Evolutionary conservation across 2,888 invertebrate genomes (phyloP).

Genomic region (Polymixis flavicincta): DNA sequence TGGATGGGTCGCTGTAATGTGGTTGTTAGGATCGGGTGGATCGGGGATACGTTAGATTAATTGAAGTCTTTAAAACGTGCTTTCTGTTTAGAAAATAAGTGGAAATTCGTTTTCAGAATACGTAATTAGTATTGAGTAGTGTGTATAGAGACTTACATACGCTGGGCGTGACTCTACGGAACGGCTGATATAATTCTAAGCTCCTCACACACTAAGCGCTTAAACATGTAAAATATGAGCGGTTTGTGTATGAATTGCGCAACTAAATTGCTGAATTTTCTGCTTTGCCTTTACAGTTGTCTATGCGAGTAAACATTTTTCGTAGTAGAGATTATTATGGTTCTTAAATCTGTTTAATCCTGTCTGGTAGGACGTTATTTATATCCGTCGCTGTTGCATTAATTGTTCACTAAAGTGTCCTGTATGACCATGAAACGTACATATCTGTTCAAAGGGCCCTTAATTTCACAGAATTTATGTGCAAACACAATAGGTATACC

Average conservation of each 20-base stretch:
- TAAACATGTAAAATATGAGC: slow-evolving; percentile 67
- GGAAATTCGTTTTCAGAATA: slow-evolving; percentile 46
- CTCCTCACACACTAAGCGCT: slow-evolving; percentile 66
- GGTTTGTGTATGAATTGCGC: slow-evolving; percentile 64
- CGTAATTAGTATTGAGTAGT: slow-evolving; percentile 55
- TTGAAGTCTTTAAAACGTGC: slow-evolving; percentile 54
- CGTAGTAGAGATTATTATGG: slow-evolving; percentile 6
- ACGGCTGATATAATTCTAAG: slow-evolving; percentile 67
- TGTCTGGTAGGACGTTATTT: slow-evolving; percentile 16
- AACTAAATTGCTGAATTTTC: slow-evolving; percentile 57
- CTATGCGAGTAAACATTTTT: slow-evolving; percentile 14
- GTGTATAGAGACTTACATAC: slow-evolving; percentile 58
- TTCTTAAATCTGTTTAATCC: slow-evolving; percentile 33
- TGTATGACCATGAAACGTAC: slow-evolving; percentile 25
- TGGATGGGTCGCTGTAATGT: slow-evolving; percentile 59
- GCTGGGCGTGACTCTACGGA: slow-evolving; percentile 66
- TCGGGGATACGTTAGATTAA: slow-evolving; percentile 55
- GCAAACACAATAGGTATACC: neutral
- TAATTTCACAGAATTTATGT: slow-evolving; percentile 16
- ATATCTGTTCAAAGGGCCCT: neutral
- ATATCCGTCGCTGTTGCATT: slow-evolving; percentile 20
- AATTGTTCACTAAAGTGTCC: slow-evolving; percentile 13
- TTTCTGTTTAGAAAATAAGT: slow-evolving; percentile 50
- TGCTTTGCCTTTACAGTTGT: slow-evolving; percentile 39
- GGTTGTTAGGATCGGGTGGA: slow-evolving; percentile 56